phyloP scores from a whole-genome alignment of 2,113 vertebrate genomes.

The Crocuta crocuta region DNA sequence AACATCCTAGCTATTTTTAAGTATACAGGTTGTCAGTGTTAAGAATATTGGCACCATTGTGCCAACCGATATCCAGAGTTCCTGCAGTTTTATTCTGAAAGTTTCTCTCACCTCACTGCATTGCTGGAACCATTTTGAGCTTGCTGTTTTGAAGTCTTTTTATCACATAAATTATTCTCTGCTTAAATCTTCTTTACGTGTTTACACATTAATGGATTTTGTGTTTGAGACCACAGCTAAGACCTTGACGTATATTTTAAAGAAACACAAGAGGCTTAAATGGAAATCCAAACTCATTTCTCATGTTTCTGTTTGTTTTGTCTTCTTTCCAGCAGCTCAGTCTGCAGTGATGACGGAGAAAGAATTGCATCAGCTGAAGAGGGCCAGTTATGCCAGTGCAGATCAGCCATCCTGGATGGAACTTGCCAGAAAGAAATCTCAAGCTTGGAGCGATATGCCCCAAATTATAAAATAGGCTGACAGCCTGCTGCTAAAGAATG shows the following conservation, averaged over 20 bases:
- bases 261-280: not conserved
- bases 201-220: not conserved
- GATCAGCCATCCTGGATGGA: slow-evolving; percentile 97
- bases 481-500: not conserved
- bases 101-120: not conserved
- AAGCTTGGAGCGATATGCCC: slow-evolving; percentile 97
- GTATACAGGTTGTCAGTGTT: not conserved
- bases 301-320: slow-evolving; percentile 38
- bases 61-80: not conserved
- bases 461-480: slow-evolving; percentile 87
- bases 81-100: not conserved
- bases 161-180: too few species aligned
- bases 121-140: not conserved
- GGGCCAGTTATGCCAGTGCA: slow-evolving; percentile 84
- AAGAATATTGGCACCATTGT: not conserved
- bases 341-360: slow-evolving; percentile 80
- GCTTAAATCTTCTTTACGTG: not conserved
- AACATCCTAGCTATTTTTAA: not conserved
- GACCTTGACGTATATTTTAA: not conserved
- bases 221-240: not conserved
- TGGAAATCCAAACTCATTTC: not conserved
- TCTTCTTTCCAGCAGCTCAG: slow-evolving; percentile 77
- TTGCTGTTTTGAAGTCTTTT: not conserved
- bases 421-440: slow-evolving; percentile 97
- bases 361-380: slow-evolving; percentile 86